phyloP scores from a whole-genome alignment of 2,113 vertebrate genomes.

The Struthidea cinerea region DNA sequence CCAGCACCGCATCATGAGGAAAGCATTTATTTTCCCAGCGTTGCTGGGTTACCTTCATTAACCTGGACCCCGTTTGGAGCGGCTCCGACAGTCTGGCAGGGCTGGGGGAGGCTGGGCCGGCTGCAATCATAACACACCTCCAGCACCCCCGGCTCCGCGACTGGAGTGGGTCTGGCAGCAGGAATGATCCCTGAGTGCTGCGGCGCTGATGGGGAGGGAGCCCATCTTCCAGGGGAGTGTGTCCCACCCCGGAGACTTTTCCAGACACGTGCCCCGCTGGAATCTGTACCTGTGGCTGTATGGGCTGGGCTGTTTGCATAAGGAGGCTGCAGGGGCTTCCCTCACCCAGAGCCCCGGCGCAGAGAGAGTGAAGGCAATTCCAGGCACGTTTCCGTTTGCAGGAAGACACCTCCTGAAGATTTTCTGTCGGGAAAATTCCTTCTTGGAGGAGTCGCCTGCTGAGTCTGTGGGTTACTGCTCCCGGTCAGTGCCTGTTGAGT shows the following conservation, averaged over 20 bases:
- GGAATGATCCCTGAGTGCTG: background rate
- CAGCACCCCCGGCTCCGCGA: background rate
- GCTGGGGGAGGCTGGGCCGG: background rate
- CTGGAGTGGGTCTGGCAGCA: background rate
- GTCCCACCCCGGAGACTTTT: conserved; percentile 54
- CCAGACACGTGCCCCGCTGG: background rate
- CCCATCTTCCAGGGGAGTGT: background rate
- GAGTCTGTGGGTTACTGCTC: background rate
- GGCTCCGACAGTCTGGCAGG: background rate
- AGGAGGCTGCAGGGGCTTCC: conserved; percentile 37
- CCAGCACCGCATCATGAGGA: background rate
- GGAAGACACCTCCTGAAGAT: conserved; percentile 9
- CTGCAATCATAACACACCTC: background rate
- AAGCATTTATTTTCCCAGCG: background rate
- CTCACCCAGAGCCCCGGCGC: background rate
- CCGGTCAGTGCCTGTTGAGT: background rate
- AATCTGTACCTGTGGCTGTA: background rate
- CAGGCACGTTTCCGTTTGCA: conserved; percentile 7
- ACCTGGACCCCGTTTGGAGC: background rate
- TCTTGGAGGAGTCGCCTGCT: background rate
- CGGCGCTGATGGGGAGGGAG: background rate
- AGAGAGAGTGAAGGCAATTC: conserved; percentile 26
- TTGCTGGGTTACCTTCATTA: background rate
- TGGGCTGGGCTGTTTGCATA: background rate
- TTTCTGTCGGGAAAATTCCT: conserved; percentile 1